Evolutionary conservation across 2,797 vertebrate species (phyloP), one percentile per base, ranked within the genome.

Genomic region (Brotogeris chrysoptera): DNA sequence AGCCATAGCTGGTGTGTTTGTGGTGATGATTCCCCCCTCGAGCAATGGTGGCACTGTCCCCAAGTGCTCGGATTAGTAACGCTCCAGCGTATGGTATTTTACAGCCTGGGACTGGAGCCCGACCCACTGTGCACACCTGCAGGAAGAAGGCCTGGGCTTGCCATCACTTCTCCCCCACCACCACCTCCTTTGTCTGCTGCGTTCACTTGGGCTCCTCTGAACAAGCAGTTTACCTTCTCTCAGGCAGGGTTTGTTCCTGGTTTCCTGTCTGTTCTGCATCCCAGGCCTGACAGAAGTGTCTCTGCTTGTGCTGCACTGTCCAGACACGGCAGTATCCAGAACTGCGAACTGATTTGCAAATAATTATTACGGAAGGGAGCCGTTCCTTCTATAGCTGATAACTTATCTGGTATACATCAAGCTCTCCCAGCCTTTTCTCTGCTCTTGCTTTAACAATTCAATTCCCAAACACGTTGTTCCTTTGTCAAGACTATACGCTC

Each of bases 121-220:
- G 10, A 81, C 90, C 80, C 79, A 79, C 83, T 55, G 94, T 7
- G 78, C 88, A 84, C 95, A 95, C 96, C 83, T 95, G 86, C 92
- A 94, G 93, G 79, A 96, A 90, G 79, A 97, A 90, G 78, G 88
- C 60, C 86, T 64, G 86, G 68, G 52, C 86, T 85, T 76, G 44
- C 16, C 6, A 77, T 55, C 76, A 3, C 52, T 70, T 79, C 83
- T 87, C 21, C 43, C 36, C 69, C 55, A 27, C 25, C 69, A 38
- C 32, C 30, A 2, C 53, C 53, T 57, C 53, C 91, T 93, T 94
- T 93, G 91, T 93, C 88, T 90, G 74, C 80, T 76, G 47, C 47
- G 1, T 47, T 87, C 86, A 85, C 78, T 87, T 18, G 71, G 71
- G 68, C 71, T 95, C 17, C 86, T 81, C 74, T 0, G 4, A 87